Percentiles rank a stretch among this genome's conserved stretches.
Conservation (phyloP, 2,888 invertebrate species). For the Diarsia mendica region DNA sequence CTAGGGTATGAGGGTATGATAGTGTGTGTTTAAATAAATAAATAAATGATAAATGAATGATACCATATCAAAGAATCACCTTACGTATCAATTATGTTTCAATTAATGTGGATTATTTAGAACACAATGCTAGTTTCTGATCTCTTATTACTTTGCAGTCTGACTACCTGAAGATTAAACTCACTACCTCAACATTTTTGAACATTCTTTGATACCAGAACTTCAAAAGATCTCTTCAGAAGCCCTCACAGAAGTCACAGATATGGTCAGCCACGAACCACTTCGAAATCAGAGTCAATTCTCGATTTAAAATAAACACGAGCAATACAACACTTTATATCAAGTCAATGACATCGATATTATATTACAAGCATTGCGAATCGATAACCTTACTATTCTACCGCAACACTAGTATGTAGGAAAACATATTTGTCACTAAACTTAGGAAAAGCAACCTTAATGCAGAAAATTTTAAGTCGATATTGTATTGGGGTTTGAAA, state of each 20-base stretch:
- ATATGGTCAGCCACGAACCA: conserved; percentile 11
- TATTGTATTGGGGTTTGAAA: conserved; percentile 22
- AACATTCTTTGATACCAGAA: not conserved
- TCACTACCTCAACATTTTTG: no score
- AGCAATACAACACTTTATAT: conserved; percentile 67
- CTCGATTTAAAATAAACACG: conserved; percentile 52
- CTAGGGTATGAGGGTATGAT: no score
- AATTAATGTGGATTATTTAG: not conserved
- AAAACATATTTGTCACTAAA: conserved; percentile 8
- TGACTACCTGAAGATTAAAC: not conserved
- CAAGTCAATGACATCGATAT: conserved; percentile 81
- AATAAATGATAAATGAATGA: no score
- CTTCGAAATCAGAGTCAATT: conserved; percentile 43
- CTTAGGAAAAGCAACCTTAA: conserved; percentile 45
- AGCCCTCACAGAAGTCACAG: no score
- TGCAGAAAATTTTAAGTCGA: not conserved
- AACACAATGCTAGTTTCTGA: not conserved
- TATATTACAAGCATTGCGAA: conserved; percentile 73
- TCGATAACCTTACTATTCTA: conserved; percentile 69
- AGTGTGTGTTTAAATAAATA: no score
- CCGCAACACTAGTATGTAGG: conserved; percentile 50
- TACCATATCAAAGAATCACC: no score
- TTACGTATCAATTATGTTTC: no score
- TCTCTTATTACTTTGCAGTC: not conserved
- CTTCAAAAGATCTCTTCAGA: not conserved